Percentiles rank a stretch among this genome's conserved stretches.
Evolutionary conservation across 2,113 vertebrate species (phyloP).

Genomic region (Microcebus tavaratra): DNA sequence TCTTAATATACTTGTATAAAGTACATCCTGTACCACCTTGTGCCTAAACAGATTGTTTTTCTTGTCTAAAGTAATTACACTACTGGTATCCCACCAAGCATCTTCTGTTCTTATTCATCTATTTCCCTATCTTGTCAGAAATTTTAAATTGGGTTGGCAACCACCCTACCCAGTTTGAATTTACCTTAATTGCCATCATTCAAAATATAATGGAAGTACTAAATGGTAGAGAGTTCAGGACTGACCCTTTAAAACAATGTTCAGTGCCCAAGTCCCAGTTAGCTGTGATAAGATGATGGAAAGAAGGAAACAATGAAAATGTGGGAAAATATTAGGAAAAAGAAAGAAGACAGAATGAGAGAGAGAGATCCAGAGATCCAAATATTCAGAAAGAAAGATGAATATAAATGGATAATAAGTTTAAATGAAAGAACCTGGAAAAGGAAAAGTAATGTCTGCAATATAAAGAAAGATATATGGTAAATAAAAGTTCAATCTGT

Average conservation of each 20-base stretch:
- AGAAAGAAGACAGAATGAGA: background rate
- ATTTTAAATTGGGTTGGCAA: constrained; percentile 1
- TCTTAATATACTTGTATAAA: background rate
- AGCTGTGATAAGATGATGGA: background rate
- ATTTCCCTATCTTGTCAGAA: background rate
- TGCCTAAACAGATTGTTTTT: background rate
- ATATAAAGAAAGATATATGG: background rate
- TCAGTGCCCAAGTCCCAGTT: background rate
- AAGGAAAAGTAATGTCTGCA: background rate
- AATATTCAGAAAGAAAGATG: background rate
- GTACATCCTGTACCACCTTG: background rate
- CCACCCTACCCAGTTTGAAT: background rate
- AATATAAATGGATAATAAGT: background rate
- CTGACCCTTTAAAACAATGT: background rate
- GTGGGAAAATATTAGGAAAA: background rate
- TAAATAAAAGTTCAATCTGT: background rate
- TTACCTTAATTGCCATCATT: constrained; percentile 19
- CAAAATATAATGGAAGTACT: background rate
- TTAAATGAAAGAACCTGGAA: background rate
- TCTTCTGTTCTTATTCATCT: constrained; percentile 24
- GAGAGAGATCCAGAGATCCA: background rate
- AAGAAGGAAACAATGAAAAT: constrained; percentile 32
- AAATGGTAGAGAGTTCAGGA: background rate
- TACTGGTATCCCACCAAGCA: background rate
- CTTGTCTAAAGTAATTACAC: background rate